phyloP scores from a whole-genome alignment of 2,113 vertebrate species.

The Poecile atricapillus region DNA sequence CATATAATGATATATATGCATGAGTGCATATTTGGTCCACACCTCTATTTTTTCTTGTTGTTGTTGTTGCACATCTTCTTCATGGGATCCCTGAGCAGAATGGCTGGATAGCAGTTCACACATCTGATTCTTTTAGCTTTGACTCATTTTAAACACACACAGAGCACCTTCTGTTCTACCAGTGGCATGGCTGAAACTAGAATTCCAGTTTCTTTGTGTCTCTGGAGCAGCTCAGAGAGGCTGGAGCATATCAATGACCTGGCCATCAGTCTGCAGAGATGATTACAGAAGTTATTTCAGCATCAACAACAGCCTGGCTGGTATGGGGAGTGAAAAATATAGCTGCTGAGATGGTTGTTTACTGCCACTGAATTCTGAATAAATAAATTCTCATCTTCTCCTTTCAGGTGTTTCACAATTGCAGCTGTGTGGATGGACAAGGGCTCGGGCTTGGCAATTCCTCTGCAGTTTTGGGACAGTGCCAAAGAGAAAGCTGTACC shows the following conservation, averaged over 20 bases:
- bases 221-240: background rate
- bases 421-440: constrained; percentile 78
- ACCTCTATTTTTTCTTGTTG: background rate
- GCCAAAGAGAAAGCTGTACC: constrained; percentile 77
- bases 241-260: background rate
- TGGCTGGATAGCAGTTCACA: background rate
- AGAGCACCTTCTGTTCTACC: background rate
- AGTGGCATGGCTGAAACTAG: background rate
- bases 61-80: background rate
- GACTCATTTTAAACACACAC: background rate
- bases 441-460: constrained; percentile 68
- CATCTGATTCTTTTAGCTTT: background rate
- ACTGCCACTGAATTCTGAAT: background rate
- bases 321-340: background rate
- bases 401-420: constrained; percentile 85
- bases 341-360: background rate
- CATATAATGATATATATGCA: background rate
- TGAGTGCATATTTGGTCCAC: background rate
- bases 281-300: background rate
- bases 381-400: background rate
- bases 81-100: background rate
- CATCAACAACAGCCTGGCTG: background rate
- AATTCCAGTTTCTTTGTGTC: background rate
- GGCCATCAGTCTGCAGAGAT: background rate
- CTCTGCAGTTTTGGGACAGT: constrained; percentile 80